phyloP scores from a whole-genome alignment of 2,797 vertebrate genomes.

The Novumbra hubbsi region DNA sequence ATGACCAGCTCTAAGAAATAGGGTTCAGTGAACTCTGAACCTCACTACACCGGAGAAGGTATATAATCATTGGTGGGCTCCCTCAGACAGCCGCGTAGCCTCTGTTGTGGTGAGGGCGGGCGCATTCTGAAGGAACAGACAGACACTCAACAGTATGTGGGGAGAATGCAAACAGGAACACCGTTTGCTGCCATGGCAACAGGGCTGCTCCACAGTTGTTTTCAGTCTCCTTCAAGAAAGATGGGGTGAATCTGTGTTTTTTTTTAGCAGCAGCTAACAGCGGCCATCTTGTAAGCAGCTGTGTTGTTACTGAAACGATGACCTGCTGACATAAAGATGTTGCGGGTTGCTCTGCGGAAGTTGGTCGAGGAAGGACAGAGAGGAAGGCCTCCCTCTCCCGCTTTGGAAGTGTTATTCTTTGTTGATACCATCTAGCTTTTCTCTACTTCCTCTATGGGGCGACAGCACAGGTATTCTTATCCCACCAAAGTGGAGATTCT shows the following conservation, averaged over 20 bases:
- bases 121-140: conserved; percentile 53
- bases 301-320: no score
- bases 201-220: conserved; percentile 71
- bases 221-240: conserved; percentile 72
- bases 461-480: no score
- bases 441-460: no score
- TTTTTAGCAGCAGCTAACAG: no score
- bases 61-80: conserved; percentile 53
- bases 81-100: conserved; percentile 48
- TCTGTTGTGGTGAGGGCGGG: conserved; percentile 39
- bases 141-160: conserved; percentile 67
- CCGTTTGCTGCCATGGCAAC: conserved; percentile 78
- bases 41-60: conserved; percentile 30
- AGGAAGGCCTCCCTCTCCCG: no score
- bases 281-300: no score
- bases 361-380: no score
- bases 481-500: no score
- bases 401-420: no score
- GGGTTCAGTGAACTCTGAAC: not conserved
- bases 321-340: no score
- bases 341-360: no score
- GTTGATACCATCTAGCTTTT: no score
- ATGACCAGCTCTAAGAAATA: not conserved
- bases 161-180: conserved; percentile 69
- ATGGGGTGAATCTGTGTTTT: conserved; percentile 52